These are phyloP conservation scores for Meiosimyza decipiens DNA, from an alignment of 2,888 invertebrate genomes.

Conservation along the genomic window DNA sequence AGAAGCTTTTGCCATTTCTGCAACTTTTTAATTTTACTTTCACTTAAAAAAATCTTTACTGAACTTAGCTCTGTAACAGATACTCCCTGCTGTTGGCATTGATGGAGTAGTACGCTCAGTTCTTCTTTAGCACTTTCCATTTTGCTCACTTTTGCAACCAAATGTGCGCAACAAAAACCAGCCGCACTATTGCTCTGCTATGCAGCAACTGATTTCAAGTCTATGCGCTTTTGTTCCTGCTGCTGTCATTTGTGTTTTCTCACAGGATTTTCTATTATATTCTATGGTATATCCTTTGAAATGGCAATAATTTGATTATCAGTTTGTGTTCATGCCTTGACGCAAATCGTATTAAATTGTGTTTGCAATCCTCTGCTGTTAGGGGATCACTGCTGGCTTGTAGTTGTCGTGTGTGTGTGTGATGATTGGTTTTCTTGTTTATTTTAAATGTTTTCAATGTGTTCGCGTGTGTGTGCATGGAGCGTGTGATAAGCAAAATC, in stretches of 20 bases:
- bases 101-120: slow-evolving; percentile 47
- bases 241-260: neutral
- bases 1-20: neutral
- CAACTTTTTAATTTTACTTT: slow-evolving; percentile 35
- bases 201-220: neutral
- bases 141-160: slow-evolving; percentile 37
- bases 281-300: slow-evolving; percentile 46
- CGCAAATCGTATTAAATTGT: slow-evolving; percentile 31
- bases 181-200: slow-evolving; percentile 11
- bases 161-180: slow-evolving; percentile 36
- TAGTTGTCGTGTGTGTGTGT: neutral
- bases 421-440: neutral
- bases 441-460: neutral
- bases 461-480: slow-evolving; percentile 39
- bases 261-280: neutral
- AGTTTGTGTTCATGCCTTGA: slow-evolving; percentile 45
- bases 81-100: slow-evolving; percentile 40
- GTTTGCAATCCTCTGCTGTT: neutral
- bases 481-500: slow-evolving; percentile 53
- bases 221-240: neutral
- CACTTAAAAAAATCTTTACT: slow-evolving; percentile 39
- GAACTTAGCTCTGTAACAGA: slow-evolving; percentile 34
- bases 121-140: slow-evolving; percentile 48
- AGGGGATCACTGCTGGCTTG: neutral
- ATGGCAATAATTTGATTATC: slow-evolving; percentile 61